Base-by-base conservation (phyloP, 2,888 invertebrate species). In the Drosophila robusta region DNA sequence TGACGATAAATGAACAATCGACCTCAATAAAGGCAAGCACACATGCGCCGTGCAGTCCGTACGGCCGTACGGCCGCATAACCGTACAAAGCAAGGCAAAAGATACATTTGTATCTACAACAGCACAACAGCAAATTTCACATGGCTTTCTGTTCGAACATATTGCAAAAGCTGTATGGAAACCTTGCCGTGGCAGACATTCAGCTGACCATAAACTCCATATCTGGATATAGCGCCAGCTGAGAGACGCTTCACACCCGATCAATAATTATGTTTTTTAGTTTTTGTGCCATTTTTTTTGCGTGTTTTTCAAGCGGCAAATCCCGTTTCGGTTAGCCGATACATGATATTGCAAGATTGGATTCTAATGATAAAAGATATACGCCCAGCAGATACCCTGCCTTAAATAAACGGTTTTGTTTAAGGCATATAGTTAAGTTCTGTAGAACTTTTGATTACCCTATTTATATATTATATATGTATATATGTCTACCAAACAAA, bases 1-100 rank as follows among this genome's bases (percentile, higher is more conserved):
- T 81, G 81, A 84, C 85, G 81, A 81, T 81, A 81, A 81, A 81
- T 85, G 81, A 81, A 75, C 85, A 83, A 78, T 85, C 85, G 81
- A 81, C 81, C 81, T 81, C 81, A 81, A 81, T 81, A 79, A 77
- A 79, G 82, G 67, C 81, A 62, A 56, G 46, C 41, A 57, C 9
- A 57, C 8, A 50, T 57, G 69, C 64, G 65, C 58, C 62, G 39
- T 16, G n/a, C 16, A 14, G 32, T 11, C 14, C 29, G n/a, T 8
- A 26, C 14, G n/a, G 24, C 8, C 44, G 24, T 7, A 18, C 29
- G 36, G 22, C 2, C 41, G 41, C 41, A 16, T 41, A 41, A 41
- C 38, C 38, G 39, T 39, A 16, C 14, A 29, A 46, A 26, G 14
- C 24, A 8, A 51, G 51, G 26, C 8, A 29, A 6, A 0, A 22